Conservation (phyloP, 2,888 invertebrate species). For the Coleophora deauratella region DNA sequence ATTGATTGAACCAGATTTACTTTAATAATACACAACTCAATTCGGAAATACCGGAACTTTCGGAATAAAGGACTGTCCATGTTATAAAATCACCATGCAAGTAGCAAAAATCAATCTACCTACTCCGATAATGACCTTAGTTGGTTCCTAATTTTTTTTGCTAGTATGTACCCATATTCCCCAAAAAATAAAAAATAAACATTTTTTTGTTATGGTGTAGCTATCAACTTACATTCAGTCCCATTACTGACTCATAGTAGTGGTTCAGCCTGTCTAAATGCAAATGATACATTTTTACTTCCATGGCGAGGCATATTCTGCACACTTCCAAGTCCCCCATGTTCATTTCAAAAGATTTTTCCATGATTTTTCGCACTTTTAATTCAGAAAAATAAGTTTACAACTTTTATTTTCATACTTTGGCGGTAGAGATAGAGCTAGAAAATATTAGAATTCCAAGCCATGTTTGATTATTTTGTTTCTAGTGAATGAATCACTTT, state of each 20-base stretch:
- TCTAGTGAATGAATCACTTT: slow-evolving; percentile 11
- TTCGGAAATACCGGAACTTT: too few relatives aligned
- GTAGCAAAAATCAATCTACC: too few relatives aligned
- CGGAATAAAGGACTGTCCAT: too few relatives aligned
- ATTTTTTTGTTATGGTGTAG: too few relatives aligned
- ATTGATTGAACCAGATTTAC: too few relatives aligned
- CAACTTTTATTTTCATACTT: slow-evolving; percentile 30
- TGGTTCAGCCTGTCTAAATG: slow-evolving; percentile 30
- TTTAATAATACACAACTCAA: too few relatives aligned
- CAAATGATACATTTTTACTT: slow-evolving; percentile 44
- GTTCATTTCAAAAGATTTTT: too few relatives aligned
- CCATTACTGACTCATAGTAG: slow-evolving; percentile 42
- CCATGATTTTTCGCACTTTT: slow-evolving; percentile 6
- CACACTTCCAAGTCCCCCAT: slow-evolving; percentile 54
- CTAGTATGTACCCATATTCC: too few relatives aligned
- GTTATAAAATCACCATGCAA: too few relatives aligned
- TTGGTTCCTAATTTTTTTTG: too few relatives aligned
- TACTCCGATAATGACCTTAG: too few relatives aligned
- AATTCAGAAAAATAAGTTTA: slow-evolving; percentile 10
- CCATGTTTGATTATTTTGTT: background rate
- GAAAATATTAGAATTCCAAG: slow-evolving; percentile 57
- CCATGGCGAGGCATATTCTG: slow-evolving; percentile 46
- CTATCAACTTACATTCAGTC: slow-evolving; percentile 41
- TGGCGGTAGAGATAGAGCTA: slow-evolving; percentile 51
- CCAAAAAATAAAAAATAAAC: too few relatives aligned